A percentile compares a stretch with the other conserved stretches of the same genome.
Evolutionary conservation across 2,797 vertebrate genomes (phyloP).

Genomic region (Coregonus ussuriensis): DNA sequence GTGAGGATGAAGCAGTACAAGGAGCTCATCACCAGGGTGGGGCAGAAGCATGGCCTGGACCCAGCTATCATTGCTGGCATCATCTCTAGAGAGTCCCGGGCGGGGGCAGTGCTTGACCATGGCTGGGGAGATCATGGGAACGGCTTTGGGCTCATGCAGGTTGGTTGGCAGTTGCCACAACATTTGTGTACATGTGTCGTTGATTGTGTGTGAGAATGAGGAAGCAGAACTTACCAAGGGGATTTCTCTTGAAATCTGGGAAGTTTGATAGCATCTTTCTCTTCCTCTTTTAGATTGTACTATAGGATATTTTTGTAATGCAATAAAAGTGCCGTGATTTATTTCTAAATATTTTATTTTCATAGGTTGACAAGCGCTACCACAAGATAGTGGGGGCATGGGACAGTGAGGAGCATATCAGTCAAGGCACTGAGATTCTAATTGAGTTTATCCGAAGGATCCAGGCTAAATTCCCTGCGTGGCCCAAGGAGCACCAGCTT

Average conservation of each 20-base stretch:
- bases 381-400: slow-evolving; percentile 42
- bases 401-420: slow-evolving; percentile 53
- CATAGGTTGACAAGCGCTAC: slow-evolving; percentile 53
- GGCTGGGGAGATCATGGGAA: slow-evolving; percentile 57
- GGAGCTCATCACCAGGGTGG: slow-evolving; percentile 40
- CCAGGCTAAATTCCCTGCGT: slow-evolving; percentile 44
- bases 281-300: not conserved
- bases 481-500: slow-evolving; percentile 56
- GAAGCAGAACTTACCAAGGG: not conserved
- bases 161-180: slow-evolving; percentile 18
- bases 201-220: not conserved
- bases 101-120: slow-evolving; percentile 36
- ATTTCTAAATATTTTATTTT: not conserved
- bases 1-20: slow-evolving; percentile 48
- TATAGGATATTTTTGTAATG: not conserved
- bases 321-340: not conserved
- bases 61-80: slow-evolving; percentile 56
- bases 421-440: slow-evolving; percentile 45
- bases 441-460: slow-evolving; percentile 31
- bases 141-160: slow-evolving; percentile 66
- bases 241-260: too few species aligned
- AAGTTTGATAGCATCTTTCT: not conserved
- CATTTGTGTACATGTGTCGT: not conserved
- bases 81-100: slow-evolving; percentile 61
- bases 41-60: slow-evolving; percentile 41